Base-by-base conservation (phyloP, 2,113 vertebrate genomes). In the Cnemophilus loriae region DNA sequence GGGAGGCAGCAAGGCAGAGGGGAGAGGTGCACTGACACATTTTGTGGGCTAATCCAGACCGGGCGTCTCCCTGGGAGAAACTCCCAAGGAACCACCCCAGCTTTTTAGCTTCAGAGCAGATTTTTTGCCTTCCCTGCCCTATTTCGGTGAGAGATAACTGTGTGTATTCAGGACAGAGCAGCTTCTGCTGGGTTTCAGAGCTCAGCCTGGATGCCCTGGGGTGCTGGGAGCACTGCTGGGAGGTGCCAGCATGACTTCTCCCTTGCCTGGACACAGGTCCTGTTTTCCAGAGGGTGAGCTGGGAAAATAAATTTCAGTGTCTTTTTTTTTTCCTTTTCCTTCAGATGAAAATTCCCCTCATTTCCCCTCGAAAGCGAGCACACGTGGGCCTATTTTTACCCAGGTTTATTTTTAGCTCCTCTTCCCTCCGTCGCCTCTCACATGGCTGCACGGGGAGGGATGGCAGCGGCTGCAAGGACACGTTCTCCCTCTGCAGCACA, bases 301-400 rank as follows among this genome's bases (percentile, higher is more conserved):
- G 24, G 22, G 37, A 94, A 47, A 39, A 60, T 9, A 80, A 30
- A 78, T 42, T 50, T 37, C 23, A 6, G n/a, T 46, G 39, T 22
- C 11, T 13, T 13, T 32, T 37, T 42, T 70, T 32, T n/a, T 60
- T 73, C 11, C 10, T 52, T 79, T 50, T 20, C 23, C 83, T 75
- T 84, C 49, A 59, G 56, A 32, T 52, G 53, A 89, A 76, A 60
- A 55, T 56, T 94, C 70, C 78, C 73, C 81, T 85, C 28, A 7
- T 68, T 96, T 95, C 91, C 57, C 71, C 63, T 49, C 24, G 42
- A 81, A 85, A 75, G 70, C 23, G 3, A 61, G 78, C 47, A 95
- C 87, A 57, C 44, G 23, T 94, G 87, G 94, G 81, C 21, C 75
- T 95, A 76, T 97, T 95, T 97, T 96, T 96, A 95, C 68, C 33